phyloP scores from a whole-genome alignment of 2,888 invertebrate species.

The Calliscelio sp. region DNA sequence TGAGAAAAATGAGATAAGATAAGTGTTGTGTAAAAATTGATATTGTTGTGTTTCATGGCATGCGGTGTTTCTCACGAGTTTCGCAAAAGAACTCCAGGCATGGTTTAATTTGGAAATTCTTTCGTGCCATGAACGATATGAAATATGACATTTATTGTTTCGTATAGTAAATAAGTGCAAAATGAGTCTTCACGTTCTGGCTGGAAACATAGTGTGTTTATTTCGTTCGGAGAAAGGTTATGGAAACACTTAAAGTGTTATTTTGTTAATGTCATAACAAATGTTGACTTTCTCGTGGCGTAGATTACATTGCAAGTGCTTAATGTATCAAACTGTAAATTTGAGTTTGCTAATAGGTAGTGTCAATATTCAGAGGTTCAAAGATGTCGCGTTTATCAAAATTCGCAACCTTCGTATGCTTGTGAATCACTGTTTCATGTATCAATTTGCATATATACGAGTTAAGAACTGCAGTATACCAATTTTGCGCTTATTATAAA shows the following conservation, averaged over 20 bases:
- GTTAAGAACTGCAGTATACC: conserved; percentile 41
- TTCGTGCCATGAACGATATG: neutral
- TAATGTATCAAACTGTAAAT: conserved; percentile 56
- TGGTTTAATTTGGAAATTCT: conserved; percentile 17
- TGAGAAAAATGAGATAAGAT: conserved; percentile 21
- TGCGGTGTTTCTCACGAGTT: conserved; percentile 5
- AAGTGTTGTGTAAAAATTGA: conserved; percentile 46
- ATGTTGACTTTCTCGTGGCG: conserved; percentile 45
- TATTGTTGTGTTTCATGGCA: conserved; percentile 11
- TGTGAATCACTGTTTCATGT: conserved; percentile 30
- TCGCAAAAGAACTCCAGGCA: neutral
- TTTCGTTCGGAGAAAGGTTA: neutral
- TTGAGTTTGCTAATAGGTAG: conserved; percentile 62
- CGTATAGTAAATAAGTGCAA: neutral
- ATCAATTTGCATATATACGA: conserved; percentile 50
- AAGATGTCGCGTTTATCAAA: conserved; percentile 50
- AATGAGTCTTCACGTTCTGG: neutral
- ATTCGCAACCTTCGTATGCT: conserved; percentile 42
- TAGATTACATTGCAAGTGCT: conserved; percentile 47
- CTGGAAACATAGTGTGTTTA: neutral
- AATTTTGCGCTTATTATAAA: conserved; percentile 9
- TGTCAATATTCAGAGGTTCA: conserved; percentile 52
- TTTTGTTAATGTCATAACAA: conserved; percentile 48
- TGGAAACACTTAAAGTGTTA: conserved; percentile 22
- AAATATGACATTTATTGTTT: conserved; percentile 17